These are phyloP conservation scores for Numenius phaeopus DNA, from an alignment of 2,797 vertebrate species.

Conservation along the genomic window DNA sequence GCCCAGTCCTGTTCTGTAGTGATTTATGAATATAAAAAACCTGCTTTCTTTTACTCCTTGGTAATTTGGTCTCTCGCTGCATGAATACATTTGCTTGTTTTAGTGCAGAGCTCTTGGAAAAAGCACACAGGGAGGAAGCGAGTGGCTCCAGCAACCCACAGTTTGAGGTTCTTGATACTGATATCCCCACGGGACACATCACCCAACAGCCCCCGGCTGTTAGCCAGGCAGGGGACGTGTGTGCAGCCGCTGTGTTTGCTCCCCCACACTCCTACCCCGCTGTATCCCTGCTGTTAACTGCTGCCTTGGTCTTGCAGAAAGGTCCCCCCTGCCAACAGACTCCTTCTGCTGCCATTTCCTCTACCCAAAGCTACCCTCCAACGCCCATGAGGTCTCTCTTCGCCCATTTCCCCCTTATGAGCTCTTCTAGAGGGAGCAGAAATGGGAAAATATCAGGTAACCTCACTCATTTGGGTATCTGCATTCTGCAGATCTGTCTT, in stretches of 20 bases:
- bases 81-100: neutral
- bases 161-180: neutral
- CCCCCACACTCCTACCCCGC: neutral
- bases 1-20: neutral
- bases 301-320: neutral
- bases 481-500: neutral
- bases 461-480: neutral
- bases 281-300: neutral
- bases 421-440: neutral
- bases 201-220: accelerated
- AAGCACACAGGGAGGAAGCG: accelerated
- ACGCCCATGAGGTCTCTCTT: accelerated
- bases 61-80: neutral
- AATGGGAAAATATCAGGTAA: neutral
- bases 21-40: neutral
- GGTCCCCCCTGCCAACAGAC: no score
- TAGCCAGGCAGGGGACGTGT: neutral
- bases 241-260: neutral
- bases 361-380: neutral
- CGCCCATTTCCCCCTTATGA: neutral
- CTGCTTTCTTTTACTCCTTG: neutral
- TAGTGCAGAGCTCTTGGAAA: neutral
- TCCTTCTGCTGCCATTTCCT: neutral
- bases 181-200: accelerated
- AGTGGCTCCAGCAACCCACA: neutral